A percentile compares a stretch with the other conserved stretches of the same genome.
Conservation (phyloP, 2,113 vertebrate species). For the Hyla sarda region DNA sequence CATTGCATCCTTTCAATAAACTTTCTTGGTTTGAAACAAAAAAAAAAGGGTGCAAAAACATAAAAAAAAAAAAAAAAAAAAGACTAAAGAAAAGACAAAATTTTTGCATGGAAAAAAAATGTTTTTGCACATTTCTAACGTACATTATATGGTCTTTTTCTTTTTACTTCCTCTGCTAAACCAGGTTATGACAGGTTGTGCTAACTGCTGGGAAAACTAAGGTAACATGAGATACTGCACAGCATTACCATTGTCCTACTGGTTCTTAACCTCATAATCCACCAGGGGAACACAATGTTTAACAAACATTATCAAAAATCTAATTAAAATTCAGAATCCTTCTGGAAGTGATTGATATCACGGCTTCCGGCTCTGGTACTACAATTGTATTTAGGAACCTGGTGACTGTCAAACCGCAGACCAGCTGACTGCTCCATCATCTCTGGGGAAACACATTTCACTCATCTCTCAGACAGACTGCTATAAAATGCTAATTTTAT, state of each 20-base stretch:
- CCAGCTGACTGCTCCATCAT: conserved; percentile 22
- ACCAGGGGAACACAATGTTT: background rate
- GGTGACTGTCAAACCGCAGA: conserved; percentile 16
- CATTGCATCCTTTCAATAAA: too few species aligned
- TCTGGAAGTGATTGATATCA: background rate
- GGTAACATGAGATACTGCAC: background rate
- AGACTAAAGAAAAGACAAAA: too few species aligned
- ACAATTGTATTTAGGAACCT: background rate
- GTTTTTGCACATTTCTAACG: too few species aligned
- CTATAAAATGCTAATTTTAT: conserved; percentile 36
- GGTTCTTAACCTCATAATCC: background rate
- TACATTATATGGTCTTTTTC: background rate
- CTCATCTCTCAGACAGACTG: conserved; percentile 32
- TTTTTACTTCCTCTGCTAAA: background rate
- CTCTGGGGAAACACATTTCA: conserved; percentile 34
- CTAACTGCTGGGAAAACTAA: background rate
- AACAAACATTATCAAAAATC: background rate
- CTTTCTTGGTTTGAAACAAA: too few species aligned
- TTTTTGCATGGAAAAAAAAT: too few species aligned
- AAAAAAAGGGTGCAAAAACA: too few species aligned
- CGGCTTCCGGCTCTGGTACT: background rate
- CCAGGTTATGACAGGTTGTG: too few species aligned
- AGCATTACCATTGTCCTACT: background rate
- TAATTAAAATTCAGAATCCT: background rate
- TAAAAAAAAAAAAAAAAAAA: too few species aligned